These are phyloP conservation scores for Parambassis ranga DNA, from an alignment of 2,797 vertebrate species.

Conservation along the genomic window DNA sequence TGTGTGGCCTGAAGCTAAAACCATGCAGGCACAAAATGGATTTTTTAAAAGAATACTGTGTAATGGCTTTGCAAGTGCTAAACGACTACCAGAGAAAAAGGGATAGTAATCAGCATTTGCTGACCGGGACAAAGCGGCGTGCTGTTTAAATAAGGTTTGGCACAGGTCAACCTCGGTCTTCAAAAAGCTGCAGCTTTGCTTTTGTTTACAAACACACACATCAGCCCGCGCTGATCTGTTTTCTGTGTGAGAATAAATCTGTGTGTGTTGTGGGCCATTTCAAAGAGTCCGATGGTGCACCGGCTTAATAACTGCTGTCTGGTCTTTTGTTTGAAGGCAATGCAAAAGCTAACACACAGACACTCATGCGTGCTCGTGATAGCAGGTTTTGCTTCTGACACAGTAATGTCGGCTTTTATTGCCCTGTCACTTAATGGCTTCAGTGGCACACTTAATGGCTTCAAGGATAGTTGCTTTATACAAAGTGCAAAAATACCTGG, in stretches of 20 bases:
- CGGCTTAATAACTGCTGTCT: slow-evolving; percentile 49
- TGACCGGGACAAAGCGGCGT: not conserved
- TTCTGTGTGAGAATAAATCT: slow-evolving; percentile 37
- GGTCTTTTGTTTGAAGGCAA: slow-evolving; percentile 36
- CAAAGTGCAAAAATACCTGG: slow-evolving; percentile 14
- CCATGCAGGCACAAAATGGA: slow-evolving; percentile 2
- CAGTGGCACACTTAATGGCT: slow-evolving; percentile 43
- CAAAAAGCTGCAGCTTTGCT: not conserved
- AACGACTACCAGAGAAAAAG: slow-evolving; percentile 9
- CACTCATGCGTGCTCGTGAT: slow-evolving; percentile 14
- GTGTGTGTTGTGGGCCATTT: slow-evolving; percentile 44
- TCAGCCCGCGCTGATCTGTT: slow-evolving; percentile 28
- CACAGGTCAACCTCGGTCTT: not conserved
- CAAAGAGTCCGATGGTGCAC: slow-evolving; percentile 40
- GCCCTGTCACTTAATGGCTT: slow-evolving; percentile 49
- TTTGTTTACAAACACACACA: slow-evolving; percentile 15
- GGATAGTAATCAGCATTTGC: not conserved
- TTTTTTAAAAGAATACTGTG: slow-evolving; percentile 15
- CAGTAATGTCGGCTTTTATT: slow-evolving; percentile 45
- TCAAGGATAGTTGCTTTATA: slow-evolving; percentile 18
- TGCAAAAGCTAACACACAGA: slow-evolving; percentile 7
- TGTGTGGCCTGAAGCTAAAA: slow-evolving; percentile 4
- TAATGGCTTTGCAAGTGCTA: slow-evolving; percentile 12
- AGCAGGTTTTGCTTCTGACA: slow-evolving; percentile 30
- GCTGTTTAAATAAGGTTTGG: slow-evolving; percentile 1